Conservation (phyloP, 2,888 invertebrate species). For the Zaprionus obscuricornis region DNA sequence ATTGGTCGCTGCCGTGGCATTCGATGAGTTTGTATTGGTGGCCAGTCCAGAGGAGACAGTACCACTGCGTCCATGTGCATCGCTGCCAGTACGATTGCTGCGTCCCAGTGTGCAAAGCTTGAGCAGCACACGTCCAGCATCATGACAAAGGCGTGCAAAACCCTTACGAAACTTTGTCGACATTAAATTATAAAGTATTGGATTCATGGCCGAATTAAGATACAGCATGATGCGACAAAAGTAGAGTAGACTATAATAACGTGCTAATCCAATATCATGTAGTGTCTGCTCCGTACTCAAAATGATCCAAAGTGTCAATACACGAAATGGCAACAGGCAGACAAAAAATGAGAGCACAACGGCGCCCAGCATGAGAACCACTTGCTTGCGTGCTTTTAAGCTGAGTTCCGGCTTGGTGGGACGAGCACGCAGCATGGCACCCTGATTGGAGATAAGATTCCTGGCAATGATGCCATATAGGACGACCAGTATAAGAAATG, state of each 20-base stretch:
- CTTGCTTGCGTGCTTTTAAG: constrained; percentile 90
- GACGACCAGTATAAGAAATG: constrained; percentile 90
- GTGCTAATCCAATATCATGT: constrained; percentile 88
- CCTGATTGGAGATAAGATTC: constrained; percentile 89
- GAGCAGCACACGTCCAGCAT: constrained; percentile 43
- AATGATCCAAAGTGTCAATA: constrained; percentile 92
- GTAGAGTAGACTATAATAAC: constrained; percentile 92
- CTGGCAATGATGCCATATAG: constrained; percentile 93
- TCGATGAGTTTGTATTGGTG: constrained; percentile 86
- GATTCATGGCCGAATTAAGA: constrained; percentile 95
- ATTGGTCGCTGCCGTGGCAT: constrained; percentile 81
- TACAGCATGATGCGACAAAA: constrained; percentile 94
- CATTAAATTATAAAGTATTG: constrained; percentile 96
- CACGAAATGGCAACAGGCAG: constrained; percentile 93
- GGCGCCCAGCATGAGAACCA: constrained; percentile 93
- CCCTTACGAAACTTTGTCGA: constrained; percentile 94
- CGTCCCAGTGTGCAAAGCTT: constrained; percentile 62
- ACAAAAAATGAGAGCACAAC: constrained; percentile 95
- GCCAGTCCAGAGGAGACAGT: constrained; percentile 72
- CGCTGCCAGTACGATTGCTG: constrained; percentile 25
- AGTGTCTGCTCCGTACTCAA: constrained; percentile 89
- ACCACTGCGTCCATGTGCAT: constrained; percentile 51
- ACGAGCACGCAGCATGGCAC: constrained; percentile 87
- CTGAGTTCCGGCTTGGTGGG: constrained; percentile 89
- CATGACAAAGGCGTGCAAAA: constrained; percentile 87